Evolutionary conservation across 2,888 invertebrate genomes (phyloP).

Genomic region (Aspidapion aeneum): DNA sequence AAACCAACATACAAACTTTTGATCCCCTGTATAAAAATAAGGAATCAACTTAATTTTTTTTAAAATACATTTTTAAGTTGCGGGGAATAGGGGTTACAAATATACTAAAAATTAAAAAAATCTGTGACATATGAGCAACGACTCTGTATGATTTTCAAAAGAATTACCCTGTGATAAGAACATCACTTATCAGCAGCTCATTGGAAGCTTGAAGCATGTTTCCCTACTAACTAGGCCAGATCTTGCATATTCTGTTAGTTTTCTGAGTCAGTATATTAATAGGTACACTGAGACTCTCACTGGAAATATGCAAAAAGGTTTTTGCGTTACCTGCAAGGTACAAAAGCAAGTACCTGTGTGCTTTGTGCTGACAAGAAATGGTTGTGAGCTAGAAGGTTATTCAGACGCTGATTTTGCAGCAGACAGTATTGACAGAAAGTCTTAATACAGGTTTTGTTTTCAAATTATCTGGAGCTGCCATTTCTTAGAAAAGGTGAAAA

Average conservation of each 20-base stretch:
- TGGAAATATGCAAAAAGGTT: slow-evolving; percentile 1
- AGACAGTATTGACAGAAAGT: neutral
- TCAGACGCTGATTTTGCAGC: neutral
- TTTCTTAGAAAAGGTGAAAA: neutral
- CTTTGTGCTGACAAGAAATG: neutral
- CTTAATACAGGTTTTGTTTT: neutral
- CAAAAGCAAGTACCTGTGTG: neutral
- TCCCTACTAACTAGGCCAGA: neutral
- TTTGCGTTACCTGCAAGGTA: slow-evolving; percentile 1
- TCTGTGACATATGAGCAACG: too few relatives aligned
- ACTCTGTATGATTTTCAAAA: too few relatives aligned
- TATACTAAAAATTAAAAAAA: too few relatives aligned
- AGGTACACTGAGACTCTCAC: neutral
- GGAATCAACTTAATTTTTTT: too few relatives aligned
- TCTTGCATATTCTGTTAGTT: neutral
- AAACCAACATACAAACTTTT: too few relatives aligned
- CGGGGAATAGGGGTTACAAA: too few relatives aligned
- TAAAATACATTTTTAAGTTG: too few relatives aligned
- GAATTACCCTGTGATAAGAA: too few relatives aligned
- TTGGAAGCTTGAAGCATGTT: neutral
- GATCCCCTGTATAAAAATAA: too few relatives aligned
- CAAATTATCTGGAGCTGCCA: neutral
- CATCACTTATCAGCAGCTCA: too few relatives aligned
- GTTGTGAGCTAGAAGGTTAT: neutral
- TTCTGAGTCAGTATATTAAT: slow-evolving; percentile 1